A percentile compares a stretch with the other conserved stretches of the same genome.
Evolutionary conservation across 2,888 invertebrate species (phyloP).

Genomic region (Heliconius erato): DNA sequence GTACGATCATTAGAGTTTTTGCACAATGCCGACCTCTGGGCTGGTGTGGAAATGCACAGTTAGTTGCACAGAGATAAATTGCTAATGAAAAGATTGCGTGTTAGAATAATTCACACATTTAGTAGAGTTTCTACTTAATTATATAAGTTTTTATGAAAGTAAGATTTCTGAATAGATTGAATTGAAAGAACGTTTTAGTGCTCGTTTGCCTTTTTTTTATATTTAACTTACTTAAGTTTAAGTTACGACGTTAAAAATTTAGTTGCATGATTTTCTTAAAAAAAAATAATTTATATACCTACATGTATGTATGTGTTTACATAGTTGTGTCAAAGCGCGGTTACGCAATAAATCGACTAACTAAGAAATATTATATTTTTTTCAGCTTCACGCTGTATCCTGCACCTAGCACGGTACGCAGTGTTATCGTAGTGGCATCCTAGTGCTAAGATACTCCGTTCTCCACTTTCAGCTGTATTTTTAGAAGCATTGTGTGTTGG

Average conservation of each 20-base stretch:
- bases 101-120: constrained; percentile 41
- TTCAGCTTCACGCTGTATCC: too few relatives aligned
- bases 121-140: constrained; percentile 17
- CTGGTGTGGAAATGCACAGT: constrained; percentile 38
- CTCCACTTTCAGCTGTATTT: too few relatives aligned
- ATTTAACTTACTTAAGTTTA: too few relatives aligned
- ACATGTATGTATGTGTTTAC: too few relatives aligned
- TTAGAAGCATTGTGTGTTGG: too few relatives aligned
- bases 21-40: constrained; percentile 38
- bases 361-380: too few relatives aligned
- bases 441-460: too few relatives aligned
- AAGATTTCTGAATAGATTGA: constrained; percentile 13
- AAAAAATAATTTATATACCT: neutral
- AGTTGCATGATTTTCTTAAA: neutral
- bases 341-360: too few relatives aligned
- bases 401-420: too few relatives aligned
- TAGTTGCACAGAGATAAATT: constrained; percentile 42
- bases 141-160: constrained; percentile 35
- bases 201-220: constrained; percentile 1
- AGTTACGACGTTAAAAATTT: neutral
- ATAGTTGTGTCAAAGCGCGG: too few relatives aligned
- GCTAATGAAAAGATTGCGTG: constrained; percentile 52
- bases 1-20: constrained; percentile 43
- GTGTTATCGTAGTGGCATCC: too few relatives aligned
- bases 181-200: constrained; percentile 15